Evolutionary conservation across 2,888 invertebrate species (phyloP), one percentile per base, ranked within the genome.

Genomic region (Morpho helenor): DNA sequence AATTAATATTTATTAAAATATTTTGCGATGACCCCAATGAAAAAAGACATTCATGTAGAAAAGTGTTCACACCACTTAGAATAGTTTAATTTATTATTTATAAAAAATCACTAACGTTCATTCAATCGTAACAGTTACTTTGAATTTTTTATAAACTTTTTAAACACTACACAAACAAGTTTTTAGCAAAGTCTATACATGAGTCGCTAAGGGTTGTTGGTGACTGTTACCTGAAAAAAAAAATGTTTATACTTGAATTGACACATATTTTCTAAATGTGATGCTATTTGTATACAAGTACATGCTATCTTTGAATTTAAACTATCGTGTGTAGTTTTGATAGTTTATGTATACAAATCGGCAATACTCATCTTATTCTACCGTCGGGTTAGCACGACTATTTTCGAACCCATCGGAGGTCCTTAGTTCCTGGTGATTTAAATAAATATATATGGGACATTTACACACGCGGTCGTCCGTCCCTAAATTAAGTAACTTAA

Each of bases 121-220:
- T 58, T 58, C 58, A 49, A 47, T 41, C 0, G 49, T 63, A 61
- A 53, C 62, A 64, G 57, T 62, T 49, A 48, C 56, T 59, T 52
- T 59, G 43, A 40, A 39, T 45, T 43, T 43, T 51, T 16, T 41
- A 51, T 57, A 45, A 52, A 57, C 16, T 55, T 39, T 50, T 45
- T 52, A 49, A 49, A 59, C 43, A 64, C 58, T 62, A 49, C 52
- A 52, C 59, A 62, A 63, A 68, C 57, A 49, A 65, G 53, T 57
- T 65, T 45, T 69, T 70, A 64, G 62, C 74, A 81, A 63, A 59
- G 61, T 45, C 91, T 92, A 93, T 73, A 93, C 93, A 68, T 93
- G 93, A 44, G 93, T 93, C 47, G 93, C 93, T 71, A 93, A 74
- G 3, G 93, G 86, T 52, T 84, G 81, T 67, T 87, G 88, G 41